phyloP scores from a whole-genome alignment of 53 echinoderm and acorn worm species.

The Actinopyga echinites region DNA sequence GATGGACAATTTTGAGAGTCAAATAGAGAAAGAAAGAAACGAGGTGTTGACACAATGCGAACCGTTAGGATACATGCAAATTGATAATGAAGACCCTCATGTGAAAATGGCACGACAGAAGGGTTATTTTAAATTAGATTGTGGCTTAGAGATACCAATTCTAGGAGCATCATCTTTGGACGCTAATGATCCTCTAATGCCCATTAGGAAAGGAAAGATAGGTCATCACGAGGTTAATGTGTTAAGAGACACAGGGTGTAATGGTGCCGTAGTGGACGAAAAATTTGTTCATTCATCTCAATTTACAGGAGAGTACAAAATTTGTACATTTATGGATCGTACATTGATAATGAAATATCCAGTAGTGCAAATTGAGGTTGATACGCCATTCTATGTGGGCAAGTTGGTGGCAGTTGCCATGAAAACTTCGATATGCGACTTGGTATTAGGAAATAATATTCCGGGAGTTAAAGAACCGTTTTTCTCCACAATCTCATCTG shows the following conservation, averaged over 20 bases:
- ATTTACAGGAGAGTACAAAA: slow-evolving; percentile 11
- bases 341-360: background rate
- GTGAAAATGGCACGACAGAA: background rate
- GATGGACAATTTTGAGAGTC: background rate
- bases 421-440: background rate
- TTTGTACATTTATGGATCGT: background rate
- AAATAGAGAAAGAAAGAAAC: too few relatives aligned
- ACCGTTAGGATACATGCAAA: background rate
- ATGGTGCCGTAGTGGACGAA: background rate
- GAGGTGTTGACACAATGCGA: background rate
- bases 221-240: background rate
- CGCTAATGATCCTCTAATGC: background rate
- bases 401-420: background rate
- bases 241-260: slow-evolving; percentile 20
- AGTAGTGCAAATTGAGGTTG: background rate
- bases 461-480: background rate
- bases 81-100: background rate
- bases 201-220: background rate
- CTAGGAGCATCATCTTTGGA: background rate
- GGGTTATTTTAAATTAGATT: slow-evolving; percentile 3
- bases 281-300: background rate
- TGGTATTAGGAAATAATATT: slow-evolving; percentile 1
- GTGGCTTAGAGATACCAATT: background rate
- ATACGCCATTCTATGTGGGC: background rate
- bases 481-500: slow-evolving; percentile 36